Conservation (phyloP, 2,797 vertebrate genomes). For the Pipistrellus kuhlii region DNA sequence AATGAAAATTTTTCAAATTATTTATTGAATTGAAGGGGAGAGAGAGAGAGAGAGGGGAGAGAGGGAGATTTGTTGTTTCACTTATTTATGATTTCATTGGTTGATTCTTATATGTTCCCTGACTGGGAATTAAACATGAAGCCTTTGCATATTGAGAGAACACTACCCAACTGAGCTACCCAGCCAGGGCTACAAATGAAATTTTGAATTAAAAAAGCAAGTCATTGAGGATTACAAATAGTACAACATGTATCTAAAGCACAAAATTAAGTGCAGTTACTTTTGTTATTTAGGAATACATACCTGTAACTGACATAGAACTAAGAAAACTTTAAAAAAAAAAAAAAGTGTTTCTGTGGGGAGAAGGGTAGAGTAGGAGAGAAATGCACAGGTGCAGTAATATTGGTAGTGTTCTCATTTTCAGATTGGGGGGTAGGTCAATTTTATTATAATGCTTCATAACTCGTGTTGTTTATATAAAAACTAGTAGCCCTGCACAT, state of each 20-base stretch:
- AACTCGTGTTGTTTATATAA: not conserved
- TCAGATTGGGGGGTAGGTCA: not conserved
- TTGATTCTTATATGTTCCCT: too few relatives aligned
- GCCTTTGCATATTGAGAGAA: too few relatives aligned
- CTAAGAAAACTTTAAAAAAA: not conserved
- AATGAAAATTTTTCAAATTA: not conserved
- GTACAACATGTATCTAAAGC: not conserved
- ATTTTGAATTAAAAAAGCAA: slow-evolving; percentile 3
- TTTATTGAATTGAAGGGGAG: too few relatives aligned
- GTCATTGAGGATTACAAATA: not conserved
- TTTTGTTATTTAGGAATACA: slow-evolving; percentile 14
- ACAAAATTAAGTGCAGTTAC: not conserved
- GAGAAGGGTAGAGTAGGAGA: not conserved
- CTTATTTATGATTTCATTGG: too few relatives aligned
- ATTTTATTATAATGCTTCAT: slow-evolving; percentile 41
- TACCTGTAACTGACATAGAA: not conserved
- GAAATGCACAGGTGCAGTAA: not conserved
- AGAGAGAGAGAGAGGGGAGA: too few relatives aligned
- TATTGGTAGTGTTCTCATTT: slow-evolving; percentile 7
- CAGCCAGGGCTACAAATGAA: not conserved
- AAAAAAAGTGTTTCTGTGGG: not conserved
- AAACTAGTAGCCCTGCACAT: not conserved
- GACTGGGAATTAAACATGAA: too few relatives aligned
- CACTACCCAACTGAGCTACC: too few relatives aligned
- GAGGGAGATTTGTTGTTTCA: too few relatives aligned